A percentile compares a stretch with the other conserved stretches of the same genome.
Evolutionary conservation across 2,113 vertebrate species (phyloP).

Genomic region (Melierax canorus): DNA sequence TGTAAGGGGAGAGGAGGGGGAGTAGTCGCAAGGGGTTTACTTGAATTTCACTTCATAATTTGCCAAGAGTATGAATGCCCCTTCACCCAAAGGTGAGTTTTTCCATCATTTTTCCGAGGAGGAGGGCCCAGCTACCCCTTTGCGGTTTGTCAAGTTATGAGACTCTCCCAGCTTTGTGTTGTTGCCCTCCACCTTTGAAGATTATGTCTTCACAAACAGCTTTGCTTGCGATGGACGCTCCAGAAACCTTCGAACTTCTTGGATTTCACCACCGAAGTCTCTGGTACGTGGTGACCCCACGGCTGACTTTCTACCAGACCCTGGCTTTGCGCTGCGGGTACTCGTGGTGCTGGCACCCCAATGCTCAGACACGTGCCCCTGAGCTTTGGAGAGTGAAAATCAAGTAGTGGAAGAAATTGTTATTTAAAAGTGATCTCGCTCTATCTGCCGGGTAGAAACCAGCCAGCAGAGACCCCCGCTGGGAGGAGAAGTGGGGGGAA

Average conservation of each 20-base stretch:
- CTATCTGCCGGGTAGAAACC: not conserved
- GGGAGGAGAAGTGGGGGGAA: not conserved
- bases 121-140: not conserved
- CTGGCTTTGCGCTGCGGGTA: rapidly evolving
- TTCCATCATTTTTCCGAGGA: not conserved
- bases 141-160: not conserved
- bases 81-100: not conserved
- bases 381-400: not conserved
- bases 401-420: not conserved
- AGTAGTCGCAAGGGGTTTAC: not conserved
- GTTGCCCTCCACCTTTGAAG: not conserved
- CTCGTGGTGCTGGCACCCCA: not conserved
- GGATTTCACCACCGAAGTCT: not conserved
- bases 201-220: not conserved
- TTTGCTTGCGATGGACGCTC: not conserved
- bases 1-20: not conserved
- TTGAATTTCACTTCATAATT: not conserved
- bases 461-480: not conserved
- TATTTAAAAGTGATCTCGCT: not conserved
- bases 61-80: not conserved
- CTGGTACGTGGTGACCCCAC: rapidly evolving
- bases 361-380: not conserved
- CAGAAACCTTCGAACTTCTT: not conserved
- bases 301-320: not conserved
- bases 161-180: not conserved